These are phyloP conservation scores for Sarcophaga carnaria DNA, from an alignment of 2,888 invertebrate genomes.

Conservation along the genomic window DNA sequence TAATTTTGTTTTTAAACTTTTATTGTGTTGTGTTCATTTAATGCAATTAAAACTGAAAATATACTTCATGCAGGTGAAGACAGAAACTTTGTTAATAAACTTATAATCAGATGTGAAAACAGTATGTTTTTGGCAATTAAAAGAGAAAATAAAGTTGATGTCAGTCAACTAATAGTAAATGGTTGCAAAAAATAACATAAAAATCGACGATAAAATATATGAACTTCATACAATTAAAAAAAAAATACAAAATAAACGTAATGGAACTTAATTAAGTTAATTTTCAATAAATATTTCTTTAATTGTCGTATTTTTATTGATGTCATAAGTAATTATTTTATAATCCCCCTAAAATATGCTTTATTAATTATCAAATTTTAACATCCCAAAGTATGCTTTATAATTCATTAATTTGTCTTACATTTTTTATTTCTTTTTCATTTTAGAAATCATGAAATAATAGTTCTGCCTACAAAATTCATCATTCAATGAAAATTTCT, in stretches of 20 bases:
- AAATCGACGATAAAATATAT: background rate
- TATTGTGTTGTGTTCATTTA: background rate
- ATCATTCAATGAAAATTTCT: conserved; percentile 7
- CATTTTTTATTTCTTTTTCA: background rate
- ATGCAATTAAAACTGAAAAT: conserved; percentile 20
- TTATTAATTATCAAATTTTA: too few species aligned
- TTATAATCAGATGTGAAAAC: background rate
- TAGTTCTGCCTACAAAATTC: background rate
- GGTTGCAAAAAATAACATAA: background rate
- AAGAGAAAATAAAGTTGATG: background rate
- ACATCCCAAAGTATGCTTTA: too few species aligned
- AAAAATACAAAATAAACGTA: too few species aligned
- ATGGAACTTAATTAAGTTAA: too few species aligned
- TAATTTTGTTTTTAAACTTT: conserved; percentile 1
- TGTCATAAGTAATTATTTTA: too few species aligned
- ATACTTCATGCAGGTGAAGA: conserved; percentile 8
- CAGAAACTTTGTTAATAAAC: conserved; percentile 6
- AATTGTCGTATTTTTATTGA: too few species aligned
- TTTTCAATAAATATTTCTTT: too few species aligned
- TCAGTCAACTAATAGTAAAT: background rate
- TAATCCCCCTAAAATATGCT: too few species aligned
- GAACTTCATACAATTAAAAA: too few species aligned
- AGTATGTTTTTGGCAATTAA: background rate
- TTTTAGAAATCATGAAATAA: conserved; percentile 32
- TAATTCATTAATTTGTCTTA: background rate